Evolutionary conservation across 2,113 vertebrate genomes (phyloP).

Genomic region (Alligator mississippiensis): DNA sequence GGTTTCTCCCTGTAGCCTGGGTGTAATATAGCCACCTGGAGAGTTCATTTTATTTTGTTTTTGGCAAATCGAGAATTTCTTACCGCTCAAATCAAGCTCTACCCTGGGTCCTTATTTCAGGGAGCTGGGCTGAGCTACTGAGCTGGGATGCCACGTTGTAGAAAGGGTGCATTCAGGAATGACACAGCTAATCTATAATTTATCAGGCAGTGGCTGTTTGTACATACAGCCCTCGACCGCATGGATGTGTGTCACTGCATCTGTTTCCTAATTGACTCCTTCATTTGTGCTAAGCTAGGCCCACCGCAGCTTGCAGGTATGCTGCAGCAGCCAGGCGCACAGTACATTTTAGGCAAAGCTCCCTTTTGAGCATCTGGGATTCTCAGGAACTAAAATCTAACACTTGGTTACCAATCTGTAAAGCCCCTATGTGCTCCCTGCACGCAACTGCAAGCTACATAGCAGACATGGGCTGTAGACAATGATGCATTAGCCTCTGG

Average conservation of each 20-base stretch:
- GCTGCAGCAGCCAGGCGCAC: not conserved
- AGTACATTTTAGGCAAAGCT: not conserved
- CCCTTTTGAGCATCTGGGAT: not conserved
- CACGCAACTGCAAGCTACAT: not conserved
- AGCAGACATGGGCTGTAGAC: not conserved
- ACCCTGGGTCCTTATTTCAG: not conserved
- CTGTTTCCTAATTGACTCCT: not conserved
- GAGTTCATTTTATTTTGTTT: not conserved
- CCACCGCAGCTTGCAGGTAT: not conserved
- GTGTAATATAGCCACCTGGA: no score
- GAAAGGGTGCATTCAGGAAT: not conserved
- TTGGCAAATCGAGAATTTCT: not conserved
- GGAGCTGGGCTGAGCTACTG: not conserved
- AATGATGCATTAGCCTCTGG: not conserved
- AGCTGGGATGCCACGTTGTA: not conserved
- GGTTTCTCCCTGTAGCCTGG: not conserved
- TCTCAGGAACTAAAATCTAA: not conserved
- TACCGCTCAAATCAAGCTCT: not conserved
- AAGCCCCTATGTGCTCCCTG: not conserved
- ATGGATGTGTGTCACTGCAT: not conserved
- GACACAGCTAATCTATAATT: not conserved
- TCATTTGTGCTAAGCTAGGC: not conserved
- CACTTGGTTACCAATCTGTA: not conserved
- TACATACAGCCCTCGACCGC: not conserved
- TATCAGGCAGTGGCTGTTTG: not conserved